Conservation (phyloP, 2,113 vertebrate genomes). For the Eptesicus fuscus region DNA sequence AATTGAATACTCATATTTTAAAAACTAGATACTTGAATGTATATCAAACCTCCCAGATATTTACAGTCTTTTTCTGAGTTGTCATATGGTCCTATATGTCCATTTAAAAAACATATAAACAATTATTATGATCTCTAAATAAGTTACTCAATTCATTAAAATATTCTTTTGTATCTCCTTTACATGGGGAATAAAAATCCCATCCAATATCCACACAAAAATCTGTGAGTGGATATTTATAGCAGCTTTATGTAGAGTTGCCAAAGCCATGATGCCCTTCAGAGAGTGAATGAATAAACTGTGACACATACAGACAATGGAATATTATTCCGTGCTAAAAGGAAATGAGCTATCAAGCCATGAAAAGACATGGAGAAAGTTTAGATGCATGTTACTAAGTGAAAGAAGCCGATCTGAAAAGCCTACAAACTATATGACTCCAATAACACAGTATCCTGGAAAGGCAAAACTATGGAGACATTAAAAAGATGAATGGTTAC, state of each 20-base stretch:
- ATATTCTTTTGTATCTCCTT: not conserved
- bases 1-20: not conserved
- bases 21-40: not conserved
- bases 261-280: not conserved
- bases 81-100: not conserved
- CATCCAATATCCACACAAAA: not conserved
- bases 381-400: not conserved
- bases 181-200: not conserved
- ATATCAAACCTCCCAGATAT: not conserved
- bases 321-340: not conserved
- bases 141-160: not conserved
- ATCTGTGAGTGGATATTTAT: not conserved
- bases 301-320: not conserved
- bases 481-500: not conserved
- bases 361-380: not conserved
- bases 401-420: not conserved
- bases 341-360: not conserved
- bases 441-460: not conserved
- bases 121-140: not conserved
- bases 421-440: not conserved
- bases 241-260: not conserved
- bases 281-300: not conserved
- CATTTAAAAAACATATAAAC: not conserved
- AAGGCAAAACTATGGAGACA: not conserved
- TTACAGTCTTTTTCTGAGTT: not conserved